phyloP scores from a whole-genome alignment of 2,888 invertebrate genomes.

The Rhyacophila evoluta region DNA sequence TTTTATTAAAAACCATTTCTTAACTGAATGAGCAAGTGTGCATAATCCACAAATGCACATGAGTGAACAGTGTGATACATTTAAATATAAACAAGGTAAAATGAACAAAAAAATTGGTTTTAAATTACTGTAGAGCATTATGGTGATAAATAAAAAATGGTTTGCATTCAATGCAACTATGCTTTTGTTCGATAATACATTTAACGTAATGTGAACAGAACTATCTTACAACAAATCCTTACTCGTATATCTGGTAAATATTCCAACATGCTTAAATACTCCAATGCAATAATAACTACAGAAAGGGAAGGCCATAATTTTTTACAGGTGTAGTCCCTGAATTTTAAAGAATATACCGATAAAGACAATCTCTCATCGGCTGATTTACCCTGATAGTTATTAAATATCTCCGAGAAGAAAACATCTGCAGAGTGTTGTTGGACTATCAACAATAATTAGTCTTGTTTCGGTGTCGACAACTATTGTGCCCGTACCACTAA shows the following conservation, averaged over 20 bases:
- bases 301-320: conserved; percentile 51
- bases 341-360: conserved; percentile 38
- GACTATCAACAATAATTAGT: conserved; percentile 40
- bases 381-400: conserved; percentile 53
- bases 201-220: conserved; percentile 53
- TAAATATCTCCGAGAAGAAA: conserved; percentile 34
- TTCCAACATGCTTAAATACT: conserved; percentile 53
- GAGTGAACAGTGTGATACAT: background rate
- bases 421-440: conserved; percentile 30
- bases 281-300: conserved; percentile 43
- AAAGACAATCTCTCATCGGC: conserved; percentile 47
- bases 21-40: conserved; percentile 10
- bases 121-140: background rate
- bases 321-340: conserved; percentile 45
- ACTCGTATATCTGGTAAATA: conserved; percentile 54
- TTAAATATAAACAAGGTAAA: conserved; percentile 22
- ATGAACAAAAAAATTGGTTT: background rate
- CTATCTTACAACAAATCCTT: conserved; percentile 49
- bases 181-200: conserved; percentile 50
- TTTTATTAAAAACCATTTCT: conserved; percentile 11
- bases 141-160: conserved; percentile 31
- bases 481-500: conserved; percentile 42
- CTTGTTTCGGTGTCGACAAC: conserved; percentile 44
- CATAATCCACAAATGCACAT: background rate
- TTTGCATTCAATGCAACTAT: conserved; percentile 52